These are phyloP conservation scores for Conger conger DNA, from an alignment of 2,113 vertebrate genomes.

Conservation along the genomic window DNA sequence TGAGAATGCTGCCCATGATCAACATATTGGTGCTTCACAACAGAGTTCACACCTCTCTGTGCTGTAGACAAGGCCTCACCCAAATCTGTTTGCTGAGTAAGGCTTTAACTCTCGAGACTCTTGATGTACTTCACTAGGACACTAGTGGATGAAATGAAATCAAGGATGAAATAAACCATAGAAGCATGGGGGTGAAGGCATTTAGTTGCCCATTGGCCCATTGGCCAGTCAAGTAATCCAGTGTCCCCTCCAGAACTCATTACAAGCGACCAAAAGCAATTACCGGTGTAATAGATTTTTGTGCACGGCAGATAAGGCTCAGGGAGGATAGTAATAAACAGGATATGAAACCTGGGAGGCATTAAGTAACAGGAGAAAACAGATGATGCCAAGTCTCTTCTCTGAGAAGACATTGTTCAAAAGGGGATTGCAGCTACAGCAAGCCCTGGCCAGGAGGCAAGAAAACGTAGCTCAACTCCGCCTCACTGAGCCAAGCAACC, in stretches of 20 bases:
- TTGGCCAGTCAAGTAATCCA: not conserved
- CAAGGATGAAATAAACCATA: not conserved
- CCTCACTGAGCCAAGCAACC: slow-evolving; percentile 18
- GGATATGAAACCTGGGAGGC: not conserved
- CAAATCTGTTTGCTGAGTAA: not conserved
- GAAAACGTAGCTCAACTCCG: not conserved
- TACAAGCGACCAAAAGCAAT: slow-evolving; percentile 6
- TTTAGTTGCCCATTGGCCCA: not conserved
- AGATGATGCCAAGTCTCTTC: not conserved
- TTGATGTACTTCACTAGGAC: not conserved
- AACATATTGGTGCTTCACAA: not conserved
- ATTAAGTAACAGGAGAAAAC: slow-evolving; percentile 6
- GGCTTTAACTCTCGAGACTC: not conserved
- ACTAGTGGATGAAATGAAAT: not conserved
- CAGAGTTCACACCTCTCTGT: not conserved
- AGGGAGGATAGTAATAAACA: not conserved
- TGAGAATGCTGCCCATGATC: not conserved
- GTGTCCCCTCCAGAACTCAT: not conserved
- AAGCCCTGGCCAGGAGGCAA: not conserved
- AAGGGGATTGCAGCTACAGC: slow-evolving; percentile 11
- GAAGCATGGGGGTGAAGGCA: not conserved
- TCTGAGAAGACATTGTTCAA: not conserved
- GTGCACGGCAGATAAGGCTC: slow-evolving; percentile 8
- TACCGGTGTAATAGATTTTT: slow-evolving; percentile 4
- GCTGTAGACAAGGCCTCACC: not conserved